Evolutionary conservation across 2,888 invertebrate species (phyloP), one percentile per base, ranked within the genome.

Genomic region (Lithophane ornitopus): DNA sequence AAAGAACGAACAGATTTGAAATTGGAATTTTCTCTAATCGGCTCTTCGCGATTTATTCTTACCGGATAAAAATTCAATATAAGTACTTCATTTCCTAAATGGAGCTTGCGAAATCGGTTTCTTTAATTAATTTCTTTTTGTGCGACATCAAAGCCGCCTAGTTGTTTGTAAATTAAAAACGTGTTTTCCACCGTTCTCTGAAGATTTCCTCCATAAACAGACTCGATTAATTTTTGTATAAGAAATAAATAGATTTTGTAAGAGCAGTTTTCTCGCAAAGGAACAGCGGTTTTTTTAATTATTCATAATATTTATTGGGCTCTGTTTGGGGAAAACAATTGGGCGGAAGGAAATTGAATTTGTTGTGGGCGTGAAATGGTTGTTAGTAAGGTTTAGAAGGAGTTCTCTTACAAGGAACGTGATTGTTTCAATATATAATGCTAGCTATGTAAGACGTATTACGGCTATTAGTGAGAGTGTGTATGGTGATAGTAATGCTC

Each of bases 131-230:
- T 86, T 89, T 90, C 80, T 87, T 89, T 92, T 88, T 89, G 87
- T 87, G 81, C 76, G 83, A 88, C 86, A 87, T 82, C 84, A 77
- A 85, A 78, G 80, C 72, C 63, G 76, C 68, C 71, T 74, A 80
- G 83, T 87, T 90, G 86, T 90, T 87, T 88, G 85, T 86, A 91
- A 92, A 92, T 92, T 90, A 91, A 90, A 91, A 92, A 92, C 92
- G 92, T 92, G 92, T 90, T 89, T 85, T 78, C 80, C 66, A 34
- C 78, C 72, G 74, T 73, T 65, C 78, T 72, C 74, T 52, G 74
- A 81, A 90, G 92, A 90, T 92, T 88, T 82, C 28, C 73, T 80
- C 88, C 81, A 85, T 83, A 85, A 88, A 88, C 84, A 84, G 79
- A 75, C 68, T 78, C 85, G 84, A 88, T 87, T 86, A 84, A 87